These are phyloP conservation scores for Gastrophryne carolinensis DNA, from an alignment of 2,797 vertebrate genomes.

Conservation along the genomic window DNA sequence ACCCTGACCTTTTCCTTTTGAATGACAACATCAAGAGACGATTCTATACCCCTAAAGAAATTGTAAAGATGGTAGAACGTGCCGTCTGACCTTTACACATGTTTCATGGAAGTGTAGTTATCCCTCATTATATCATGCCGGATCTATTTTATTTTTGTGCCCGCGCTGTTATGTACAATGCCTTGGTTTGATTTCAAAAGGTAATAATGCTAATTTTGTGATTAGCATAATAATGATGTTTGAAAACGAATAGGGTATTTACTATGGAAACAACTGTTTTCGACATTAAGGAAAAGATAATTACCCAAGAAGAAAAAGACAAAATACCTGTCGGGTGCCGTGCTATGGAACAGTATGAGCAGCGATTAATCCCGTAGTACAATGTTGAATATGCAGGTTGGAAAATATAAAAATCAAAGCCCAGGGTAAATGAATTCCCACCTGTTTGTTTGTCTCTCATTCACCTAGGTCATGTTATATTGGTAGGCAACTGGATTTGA, in stretches of 20 bases:
- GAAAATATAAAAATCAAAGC: too few species aligned
- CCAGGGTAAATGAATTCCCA: too few species aligned
- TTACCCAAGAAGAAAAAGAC: background rate
- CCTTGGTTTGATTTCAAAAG: slow-evolving; percentile 12
- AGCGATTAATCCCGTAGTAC: background rate
- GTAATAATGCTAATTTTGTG: slow-evolving; percentile 38
- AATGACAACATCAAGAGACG: background rate
- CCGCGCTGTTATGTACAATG: background rate
- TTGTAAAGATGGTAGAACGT: background rate
- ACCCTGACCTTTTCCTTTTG: background rate
- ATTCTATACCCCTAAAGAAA: background rate
- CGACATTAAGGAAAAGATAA: background rate
- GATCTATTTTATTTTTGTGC: background rate
- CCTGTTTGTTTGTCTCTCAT: too few species aligned
- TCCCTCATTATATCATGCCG: slow-evolving; percentile 1
- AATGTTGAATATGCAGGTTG: too few species aligned
- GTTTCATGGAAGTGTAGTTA: background rate
- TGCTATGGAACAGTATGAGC: background rate
- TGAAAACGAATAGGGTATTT: slow-evolving; percentile 12
- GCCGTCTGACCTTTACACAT: background rate
- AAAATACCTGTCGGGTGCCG: background rate
- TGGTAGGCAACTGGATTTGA: too few species aligned
- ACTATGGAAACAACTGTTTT: slow-evolving; percentile 26
- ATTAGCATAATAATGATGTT: slow-evolving; percentile 40
- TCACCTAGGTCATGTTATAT: too few species aligned